These are phyloP conservation scores for Artibeus jamaicensis DNA, from an alignment of 2,797 vertebrate genomes.

Conservation along the genomic window DNA sequence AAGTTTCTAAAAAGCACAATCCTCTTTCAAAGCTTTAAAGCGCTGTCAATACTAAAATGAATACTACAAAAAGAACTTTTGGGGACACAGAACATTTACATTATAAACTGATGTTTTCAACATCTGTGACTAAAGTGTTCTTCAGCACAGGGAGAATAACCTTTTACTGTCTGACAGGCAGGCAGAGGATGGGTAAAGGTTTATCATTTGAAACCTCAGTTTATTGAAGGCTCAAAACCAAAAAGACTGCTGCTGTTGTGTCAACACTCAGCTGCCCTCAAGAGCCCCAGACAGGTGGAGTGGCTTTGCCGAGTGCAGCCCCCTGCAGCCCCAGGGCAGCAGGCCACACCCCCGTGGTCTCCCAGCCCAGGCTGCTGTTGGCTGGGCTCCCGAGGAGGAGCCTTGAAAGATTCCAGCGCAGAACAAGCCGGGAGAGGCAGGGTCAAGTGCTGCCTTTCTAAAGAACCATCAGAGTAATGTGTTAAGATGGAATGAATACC, in stretches of 20 bases:
- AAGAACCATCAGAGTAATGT: not conserved
- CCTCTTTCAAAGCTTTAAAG: slow-evolving; percentile 40
- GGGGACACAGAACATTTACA: slow-evolving; percentile 15
- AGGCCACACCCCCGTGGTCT: not conserved
- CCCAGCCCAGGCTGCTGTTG: not conserved
- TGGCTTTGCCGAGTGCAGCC: too few relatives aligned
- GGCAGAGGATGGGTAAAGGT: slow-evolving; percentile 25
- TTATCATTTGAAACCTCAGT: slow-evolving; percentile 30
- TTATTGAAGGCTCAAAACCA: not conserved
- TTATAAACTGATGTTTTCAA: slow-evolving; percentile 33
- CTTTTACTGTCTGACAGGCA: slow-evolving; percentile 47
- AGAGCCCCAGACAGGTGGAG: not conserved
- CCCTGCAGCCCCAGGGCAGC: not conserved
- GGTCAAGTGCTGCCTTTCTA: not conserved
- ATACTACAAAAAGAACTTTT: slow-evolving; percentile 62
- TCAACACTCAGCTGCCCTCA: not conserved
- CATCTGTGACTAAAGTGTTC: slow-evolving; percentile 48
- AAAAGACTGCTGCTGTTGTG: not conserved
- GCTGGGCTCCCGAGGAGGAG: not conserved
- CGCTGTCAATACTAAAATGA: slow-evolving; percentile 57
- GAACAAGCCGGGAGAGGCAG: not conserved
- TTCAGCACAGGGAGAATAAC: not conserved
- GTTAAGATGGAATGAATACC: not conserved
- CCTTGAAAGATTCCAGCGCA: not conserved
- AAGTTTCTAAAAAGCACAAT: slow-evolving; percentile 57